Conservation (phyloP, 2,888 invertebrate genomes). For the Neoascia interrupta region DNA sequence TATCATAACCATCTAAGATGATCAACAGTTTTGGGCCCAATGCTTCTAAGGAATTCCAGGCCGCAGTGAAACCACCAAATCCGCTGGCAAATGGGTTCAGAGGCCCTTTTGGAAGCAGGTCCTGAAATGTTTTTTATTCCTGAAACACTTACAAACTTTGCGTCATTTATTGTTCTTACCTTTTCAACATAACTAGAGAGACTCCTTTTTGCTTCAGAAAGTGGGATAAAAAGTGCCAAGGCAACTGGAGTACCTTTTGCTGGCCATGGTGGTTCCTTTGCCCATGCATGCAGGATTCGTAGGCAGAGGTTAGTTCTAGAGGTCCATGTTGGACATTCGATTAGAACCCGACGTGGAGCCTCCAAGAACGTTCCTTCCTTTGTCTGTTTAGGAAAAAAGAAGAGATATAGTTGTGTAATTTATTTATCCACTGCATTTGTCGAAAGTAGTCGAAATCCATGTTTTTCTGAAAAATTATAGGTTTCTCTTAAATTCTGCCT, state of each 20-base stretch:
- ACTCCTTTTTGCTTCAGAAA: constrained; percentile 81
- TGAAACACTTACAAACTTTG: too few species aligned
- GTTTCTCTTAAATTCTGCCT: too few species aligned
- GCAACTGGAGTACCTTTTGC: constrained; percentile 79
- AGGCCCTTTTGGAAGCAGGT: constrained; percentile 80
- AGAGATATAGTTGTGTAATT: too few species aligned
- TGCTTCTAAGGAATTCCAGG: constrained; percentile 80
- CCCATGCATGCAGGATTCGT: constrained; percentile 82
- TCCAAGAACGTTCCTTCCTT: constrained; percentile 80
- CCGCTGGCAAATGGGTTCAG: constrained; percentile 74
- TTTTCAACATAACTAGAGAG: constrained; percentile 74
- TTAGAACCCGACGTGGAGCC: constrained; percentile 80
- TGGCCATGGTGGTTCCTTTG: constrained; percentile 79
- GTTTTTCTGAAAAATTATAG: too few species aligned
- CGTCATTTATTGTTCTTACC: too few species aligned
- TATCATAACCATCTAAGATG: constrained; percentile 81
- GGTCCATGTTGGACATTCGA: constrained; percentile 81
- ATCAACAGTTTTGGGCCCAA: constrained; percentile 81
- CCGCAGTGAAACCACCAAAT: constrained; percentile 77
- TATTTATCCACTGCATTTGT: neutral
- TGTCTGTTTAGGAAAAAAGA: constrained; percentile 74
- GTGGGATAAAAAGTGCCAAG: constrained; percentile 81
- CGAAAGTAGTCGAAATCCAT: too few species aligned
- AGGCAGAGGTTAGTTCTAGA: constrained; percentile 81
- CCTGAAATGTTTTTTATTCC: constrained; percentile 71